These are phyloP conservation scores for Gephyroberyx darwinii DNA, from an alignment of 2,797 vertebrate genomes.

Conservation along the genomic window DNA sequence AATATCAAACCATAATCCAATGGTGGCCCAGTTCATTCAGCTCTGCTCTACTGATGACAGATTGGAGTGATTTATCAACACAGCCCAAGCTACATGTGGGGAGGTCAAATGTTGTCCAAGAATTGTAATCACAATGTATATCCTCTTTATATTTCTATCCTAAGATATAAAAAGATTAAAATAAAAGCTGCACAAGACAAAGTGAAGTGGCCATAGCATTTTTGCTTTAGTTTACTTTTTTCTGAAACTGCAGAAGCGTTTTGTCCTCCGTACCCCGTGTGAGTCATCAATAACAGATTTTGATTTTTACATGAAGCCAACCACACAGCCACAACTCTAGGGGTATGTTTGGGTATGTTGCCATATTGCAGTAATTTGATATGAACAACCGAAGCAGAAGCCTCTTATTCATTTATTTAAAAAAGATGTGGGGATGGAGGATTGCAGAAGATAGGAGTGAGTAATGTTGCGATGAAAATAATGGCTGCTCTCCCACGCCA, in stretches of 20 bases:
- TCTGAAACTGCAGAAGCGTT: background rate
- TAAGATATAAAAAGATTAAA: background rate
- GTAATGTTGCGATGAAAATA: constrained; percentile 17
- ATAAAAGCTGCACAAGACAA: too few relatives aligned
- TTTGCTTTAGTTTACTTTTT: too few relatives aligned
- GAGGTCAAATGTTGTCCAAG: constrained; percentile 44
- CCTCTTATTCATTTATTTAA: background rate
- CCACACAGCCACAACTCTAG: background rate
- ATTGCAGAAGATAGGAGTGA: constrained; percentile 14
- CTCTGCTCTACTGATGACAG: constrained; percentile 21
- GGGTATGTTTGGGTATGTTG: background rate
- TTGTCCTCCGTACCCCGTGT: background rate
- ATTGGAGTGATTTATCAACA: constrained; percentile 11
- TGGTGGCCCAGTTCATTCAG: constrained; percentile 72
- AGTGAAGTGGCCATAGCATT: too few relatives aligned
- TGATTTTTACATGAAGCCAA: background rate
- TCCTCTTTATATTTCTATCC: background rate
- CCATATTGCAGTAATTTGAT: background rate
- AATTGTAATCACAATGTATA: constrained; percentile 19
- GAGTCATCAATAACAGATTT: background rate
- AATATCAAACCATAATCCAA: constrained; percentile 75
- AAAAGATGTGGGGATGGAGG: background rate
- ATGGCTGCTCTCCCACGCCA: constrained; percentile 32
- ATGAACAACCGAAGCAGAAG: background rate
- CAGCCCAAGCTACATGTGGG: background rate